Evolutionary conservation across 2,797 vertebrate genomes (phyloP), one percentile per base, ranked within the genome.

Genomic region (Remorina albescens): DNA sequence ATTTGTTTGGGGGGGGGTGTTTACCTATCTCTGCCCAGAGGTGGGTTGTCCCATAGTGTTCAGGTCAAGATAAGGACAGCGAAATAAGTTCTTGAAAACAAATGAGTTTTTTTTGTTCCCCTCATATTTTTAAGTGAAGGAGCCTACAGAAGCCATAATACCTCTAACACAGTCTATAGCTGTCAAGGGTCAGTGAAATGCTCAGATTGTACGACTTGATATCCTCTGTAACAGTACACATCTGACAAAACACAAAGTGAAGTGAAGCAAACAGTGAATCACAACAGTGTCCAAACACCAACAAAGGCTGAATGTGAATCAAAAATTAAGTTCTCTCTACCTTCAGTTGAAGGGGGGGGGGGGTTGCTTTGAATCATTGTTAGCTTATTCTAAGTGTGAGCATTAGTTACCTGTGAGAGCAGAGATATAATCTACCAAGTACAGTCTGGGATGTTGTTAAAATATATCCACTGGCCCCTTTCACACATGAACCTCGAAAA

Each of bases 331-430:
- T 26, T 3, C 15, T 30, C 36, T 67, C 28, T 49, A 54, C 12
- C 21, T 30, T 12, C 53, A 30, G 32, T 46, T 3, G n/a, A n/a
- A n/a, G n/a, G n/a, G n/a, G n/a, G n/a, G 28, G 15, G 36, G 54
- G 4, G n/a, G n/a, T n/a, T n/a, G n/a, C n/a, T 28, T 44, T 49
- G 16, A 46, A 42, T 12, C n/a, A 39, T 42, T 79, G 70, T 73
- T 60, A 64, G 55, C 50, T 63, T 26, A 2, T 15, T 11, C 10
- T 25, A 50, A 64, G 10, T 34, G 51, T 19, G 26, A 68, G 19
- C 4, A 69, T 81, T 72, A 72, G 81, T 79, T 63, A 80, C 32
- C 23, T 4, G 1, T 32, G 32, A 18, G 26, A 65, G 56, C 34
- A 72, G 32, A 79, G 19, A 63, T 15, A 67, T 34, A 51, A 44